phyloP scores from a whole-genome alignment of 2,113 vertebrate genomes.

The Notiomystis cincta region DNA sequence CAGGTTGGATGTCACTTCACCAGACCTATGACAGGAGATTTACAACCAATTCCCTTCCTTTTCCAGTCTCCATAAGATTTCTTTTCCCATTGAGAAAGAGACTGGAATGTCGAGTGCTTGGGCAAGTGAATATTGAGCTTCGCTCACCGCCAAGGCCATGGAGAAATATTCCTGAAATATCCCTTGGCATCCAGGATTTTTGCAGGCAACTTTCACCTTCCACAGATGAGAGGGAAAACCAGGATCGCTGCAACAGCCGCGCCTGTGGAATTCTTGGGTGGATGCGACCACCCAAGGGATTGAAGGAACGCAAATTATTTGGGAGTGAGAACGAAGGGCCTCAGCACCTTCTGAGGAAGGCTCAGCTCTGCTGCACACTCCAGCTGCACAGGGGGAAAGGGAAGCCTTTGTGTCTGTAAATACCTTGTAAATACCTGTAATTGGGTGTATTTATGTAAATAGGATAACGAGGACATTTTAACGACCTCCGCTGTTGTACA shows the following conservation, averaged over 20 bases:
- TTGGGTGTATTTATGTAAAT: constrained; percentile 46
- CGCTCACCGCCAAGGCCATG: neutral
- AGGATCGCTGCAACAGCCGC: neutral
- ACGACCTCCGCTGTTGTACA: neutral
- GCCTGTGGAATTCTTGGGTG: neutral
- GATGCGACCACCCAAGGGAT: neutral
- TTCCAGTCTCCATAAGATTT: neutral
- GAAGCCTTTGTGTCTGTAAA: neutral
- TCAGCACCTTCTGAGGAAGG: constrained; percentile 42
- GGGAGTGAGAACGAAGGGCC: neutral
- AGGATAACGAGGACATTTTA: neutral
- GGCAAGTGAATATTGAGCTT: neutral
- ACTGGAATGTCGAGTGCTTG: neutral
- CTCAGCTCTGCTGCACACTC: neutral
- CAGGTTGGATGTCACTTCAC: neutral
- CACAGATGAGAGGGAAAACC: neutral
- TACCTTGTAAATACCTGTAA: constrained; percentile 41
- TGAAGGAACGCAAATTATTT: accelerated
- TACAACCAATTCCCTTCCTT: neutral
- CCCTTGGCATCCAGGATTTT: neutral
- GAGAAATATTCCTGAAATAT: neutral
- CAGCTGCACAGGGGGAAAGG: neutral
- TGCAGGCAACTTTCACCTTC: neutral
- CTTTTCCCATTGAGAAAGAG: neutral
- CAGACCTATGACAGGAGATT: neutral